A percentile compares a stretch with the other conserved stretches of the same genome.
Evolutionary conservation across 2,113 vertebrate genomes (phyloP).

Genomic region (Ondatra zibethicus): DNA sequence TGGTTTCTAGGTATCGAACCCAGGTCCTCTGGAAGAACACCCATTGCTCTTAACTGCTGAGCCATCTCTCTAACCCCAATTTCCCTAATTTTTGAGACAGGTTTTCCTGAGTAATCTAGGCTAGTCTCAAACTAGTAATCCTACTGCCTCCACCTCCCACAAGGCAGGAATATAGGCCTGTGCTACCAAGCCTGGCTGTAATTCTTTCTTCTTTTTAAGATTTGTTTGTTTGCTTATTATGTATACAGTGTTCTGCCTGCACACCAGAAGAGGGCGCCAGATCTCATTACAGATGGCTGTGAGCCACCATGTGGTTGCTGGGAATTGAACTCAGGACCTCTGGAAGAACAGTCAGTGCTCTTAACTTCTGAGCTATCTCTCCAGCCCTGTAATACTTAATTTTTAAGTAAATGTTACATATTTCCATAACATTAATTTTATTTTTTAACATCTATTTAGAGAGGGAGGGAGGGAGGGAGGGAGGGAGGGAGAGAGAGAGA

Average conservation of each 20-base stretch:
- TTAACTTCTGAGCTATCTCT: too few species aligned
- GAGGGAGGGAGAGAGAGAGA: too few species aligned
- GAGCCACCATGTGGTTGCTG: too few species aligned
- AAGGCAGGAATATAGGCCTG: not conserved
- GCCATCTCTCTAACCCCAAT: not conserved
- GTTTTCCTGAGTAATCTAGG: not conserved
- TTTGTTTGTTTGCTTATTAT: too few species aligned
- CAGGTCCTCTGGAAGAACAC: not conserved
- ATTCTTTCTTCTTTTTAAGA: not conserved
- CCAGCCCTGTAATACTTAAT: slow-evolving; percentile 12
- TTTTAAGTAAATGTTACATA: slow-evolving; percentile 60
- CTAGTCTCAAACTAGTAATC: not conserved
- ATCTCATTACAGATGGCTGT: too few species aligned
- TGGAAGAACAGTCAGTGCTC: too few species aligned
- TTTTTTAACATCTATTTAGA: not conserved
- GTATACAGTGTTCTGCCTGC: too few species aligned
- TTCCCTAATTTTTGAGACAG: not conserved
- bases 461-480: not conserved
- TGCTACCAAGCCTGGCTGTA: not conserved
- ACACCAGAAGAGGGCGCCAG: too few species aligned
- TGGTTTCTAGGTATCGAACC: not conserved
- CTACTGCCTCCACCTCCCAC: not conserved
- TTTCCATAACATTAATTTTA: slow-evolving; percentile 45
- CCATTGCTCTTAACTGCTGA: not conserved
- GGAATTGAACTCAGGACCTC: too few species aligned